Percentiles rank a stretch among this genome's conserved stretches.
Evolutionary conservation across 2,888 invertebrate species (phyloP).

Genomic region (Nebria brevicollis): DNA sequence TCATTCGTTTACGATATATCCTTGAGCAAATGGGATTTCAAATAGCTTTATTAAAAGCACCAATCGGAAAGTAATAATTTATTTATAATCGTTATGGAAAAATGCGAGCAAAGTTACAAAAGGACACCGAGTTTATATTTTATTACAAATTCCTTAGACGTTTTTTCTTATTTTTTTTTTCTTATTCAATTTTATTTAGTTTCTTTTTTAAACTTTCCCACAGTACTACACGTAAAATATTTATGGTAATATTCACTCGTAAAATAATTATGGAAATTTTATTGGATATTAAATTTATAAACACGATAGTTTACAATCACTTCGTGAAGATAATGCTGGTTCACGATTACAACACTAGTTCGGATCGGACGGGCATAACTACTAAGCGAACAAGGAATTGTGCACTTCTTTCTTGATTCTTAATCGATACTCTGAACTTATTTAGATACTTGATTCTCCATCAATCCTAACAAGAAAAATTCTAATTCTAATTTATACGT

Average conservation of each 20-base stretch:
- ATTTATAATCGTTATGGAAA: not conserved
- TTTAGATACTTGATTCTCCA: too few relatives aligned
- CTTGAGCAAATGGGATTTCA: not conserved
- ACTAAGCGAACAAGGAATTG: not conserved
- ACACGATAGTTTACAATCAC: slow-evolving; percentile 46
- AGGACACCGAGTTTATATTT: not conserved
- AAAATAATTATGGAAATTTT: slow-evolving; percentile 47
- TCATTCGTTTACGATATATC: not conserved
- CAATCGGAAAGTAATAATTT: not conserved
- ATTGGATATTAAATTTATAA: slow-evolving; percentile 46
- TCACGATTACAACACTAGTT: not conserved
- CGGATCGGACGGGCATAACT: not conserved
- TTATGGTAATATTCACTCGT: slow-evolving; percentile 39
- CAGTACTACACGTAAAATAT: slow-evolving; percentile 21
- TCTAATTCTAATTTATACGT: too few relatives aligned
- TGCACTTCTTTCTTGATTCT: not conserved
- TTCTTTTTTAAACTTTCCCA: slow-evolving; percentile 1
- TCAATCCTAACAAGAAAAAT: too few relatives aligned
- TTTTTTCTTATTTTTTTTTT: not conserved
- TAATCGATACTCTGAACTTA: not conserved
- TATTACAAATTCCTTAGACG: not conserved
- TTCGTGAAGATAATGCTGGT: slow-evolving; percentile 41
- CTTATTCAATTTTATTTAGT: not conserved
- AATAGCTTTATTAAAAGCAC: not conserved
- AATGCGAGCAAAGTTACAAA: slow-evolving; percentile 1